Conservation (phyloP, 2,113 vertebrate genomes). For the Pleuronectes platessa region DNA sequence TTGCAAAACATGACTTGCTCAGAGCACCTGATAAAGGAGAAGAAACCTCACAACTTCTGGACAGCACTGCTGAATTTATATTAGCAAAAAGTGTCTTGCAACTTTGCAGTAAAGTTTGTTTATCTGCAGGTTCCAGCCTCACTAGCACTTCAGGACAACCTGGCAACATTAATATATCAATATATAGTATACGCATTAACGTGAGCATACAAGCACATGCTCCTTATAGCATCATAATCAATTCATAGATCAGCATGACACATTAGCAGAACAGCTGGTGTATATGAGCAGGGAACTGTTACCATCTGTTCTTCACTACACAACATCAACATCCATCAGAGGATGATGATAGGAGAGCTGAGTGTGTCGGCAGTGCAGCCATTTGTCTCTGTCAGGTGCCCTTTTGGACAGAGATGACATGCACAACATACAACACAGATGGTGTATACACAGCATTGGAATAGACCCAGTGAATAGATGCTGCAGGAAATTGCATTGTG, state of each 20-base stretch:
- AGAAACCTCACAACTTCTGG: conserved; percentile 1
- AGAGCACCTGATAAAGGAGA: background rate
- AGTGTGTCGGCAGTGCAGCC: conserved; percentile 9
- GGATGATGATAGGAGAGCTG: conserved; percentile 49
- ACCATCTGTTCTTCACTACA: conserved; percentile 52
- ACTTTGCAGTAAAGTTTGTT: background rate
- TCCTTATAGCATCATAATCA: conserved; percentile 17
- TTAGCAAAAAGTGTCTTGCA: background rate
- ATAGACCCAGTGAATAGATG: background rate
- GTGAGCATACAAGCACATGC: background rate
- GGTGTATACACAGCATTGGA: background rate
- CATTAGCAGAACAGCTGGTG: conserved; percentile 60
- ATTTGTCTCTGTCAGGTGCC: conserved; percentile 29
- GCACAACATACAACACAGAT: conserved; percentile 13
- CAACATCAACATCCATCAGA: conserved; percentile 57
- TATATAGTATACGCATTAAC: background rate
- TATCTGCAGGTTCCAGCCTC: background rate
- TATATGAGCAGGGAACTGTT: conserved; percentile 7
- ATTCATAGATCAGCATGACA: conserved; percentile 43
- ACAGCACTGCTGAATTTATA: background rate
- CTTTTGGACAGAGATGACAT: conserved; percentile 11
- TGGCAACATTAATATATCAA: too few species aligned
- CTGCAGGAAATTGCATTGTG: background rate
- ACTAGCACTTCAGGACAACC: background rate
- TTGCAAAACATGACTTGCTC: conserved; percentile 4